Conservation (phyloP, 1,140 invertebrate species). For the Oppia nitens region DNA sequence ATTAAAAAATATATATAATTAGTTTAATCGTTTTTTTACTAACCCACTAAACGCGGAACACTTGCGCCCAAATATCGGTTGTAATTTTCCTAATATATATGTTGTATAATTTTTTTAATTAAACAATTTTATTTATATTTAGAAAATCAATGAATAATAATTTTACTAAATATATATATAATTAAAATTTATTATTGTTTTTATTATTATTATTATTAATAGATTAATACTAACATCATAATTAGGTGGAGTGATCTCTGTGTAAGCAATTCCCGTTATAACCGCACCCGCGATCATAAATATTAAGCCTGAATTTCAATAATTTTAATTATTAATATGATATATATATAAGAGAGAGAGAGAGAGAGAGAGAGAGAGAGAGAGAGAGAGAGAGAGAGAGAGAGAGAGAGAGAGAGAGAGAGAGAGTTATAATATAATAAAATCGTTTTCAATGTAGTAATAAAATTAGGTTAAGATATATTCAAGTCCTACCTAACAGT, state of each 20-base stretch:
- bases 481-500: background rate
- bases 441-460: background rate
- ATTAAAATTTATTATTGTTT: background rate
- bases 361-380: too few species aligned
- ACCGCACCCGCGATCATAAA: slow-evolving; percentile 22
- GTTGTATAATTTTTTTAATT: too few species aligned
- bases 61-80: slow-evolving; percentile 22
- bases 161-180: background rate
- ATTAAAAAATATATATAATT: background rate
- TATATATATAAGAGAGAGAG: too few species aligned
- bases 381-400: too few species aligned
- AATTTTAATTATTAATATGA: too few species aligned
- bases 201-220: background rate
- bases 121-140: too few species aligned
- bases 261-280: slow-evolving; percentile 21
- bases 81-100: slow-evolving; percentile 20
- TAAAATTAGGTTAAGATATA: background rate
- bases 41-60: slow-evolving; percentile 19
- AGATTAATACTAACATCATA: slow-evolving; percentile 17
- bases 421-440: too few species aligned
- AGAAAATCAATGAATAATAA: too few species aligned
- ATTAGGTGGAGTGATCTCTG: slow-evolving; percentile 22
- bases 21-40: background rate
- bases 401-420: too few species aligned
- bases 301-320: slow-evolving; percentile 14